A percentile compares a stretch with the other conserved stretches of the same genome.
Evolutionary conservation across 2,888 invertebrate genomes (phyloP).

Genomic region (Craniophora ligustri): DNA sequence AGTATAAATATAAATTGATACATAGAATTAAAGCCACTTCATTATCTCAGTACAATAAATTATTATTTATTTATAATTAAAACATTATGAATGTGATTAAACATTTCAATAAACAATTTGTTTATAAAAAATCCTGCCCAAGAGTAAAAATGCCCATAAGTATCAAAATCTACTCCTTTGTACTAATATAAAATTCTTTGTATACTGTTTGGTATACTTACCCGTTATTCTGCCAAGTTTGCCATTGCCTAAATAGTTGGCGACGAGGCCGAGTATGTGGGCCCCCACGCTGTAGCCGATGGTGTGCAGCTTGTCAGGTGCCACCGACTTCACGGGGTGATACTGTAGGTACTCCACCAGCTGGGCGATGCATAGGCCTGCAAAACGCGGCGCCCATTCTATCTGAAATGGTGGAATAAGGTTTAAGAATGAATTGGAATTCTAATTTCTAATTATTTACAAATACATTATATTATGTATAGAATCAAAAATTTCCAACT

Average conservation of each 20-base stretch:
- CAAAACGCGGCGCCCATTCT: constrained; percentile 90
- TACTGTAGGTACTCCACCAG: constrained; percentile 93
- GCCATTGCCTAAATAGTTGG: constrained; percentile 92
- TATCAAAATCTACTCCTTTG: no score
- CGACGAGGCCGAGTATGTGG: constrained; percentile 94
- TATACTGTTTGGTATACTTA: constrained; percentile 38
- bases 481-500: no score
- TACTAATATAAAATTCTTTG: neutral
- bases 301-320: constrained; percentile 93
- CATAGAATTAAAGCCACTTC: no score
- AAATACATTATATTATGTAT: neutral
- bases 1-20: no score
- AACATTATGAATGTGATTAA: no score
- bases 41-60: no score
- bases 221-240: constrained; percentile 95
- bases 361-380: constrained; percentile 93
- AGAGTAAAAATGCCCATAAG: no score
- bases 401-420: constrained; percentile 68
- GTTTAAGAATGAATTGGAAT: neutral
- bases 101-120: no score
- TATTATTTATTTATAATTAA: no score
- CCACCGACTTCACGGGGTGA: constrained; percentile 92
- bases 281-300: constrained; percentile 96
- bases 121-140: no score
- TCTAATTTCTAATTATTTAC: neutral